Conservation (phyloP, 2,888 invertebrate species). For the Serrognathus titanus region DNA sequence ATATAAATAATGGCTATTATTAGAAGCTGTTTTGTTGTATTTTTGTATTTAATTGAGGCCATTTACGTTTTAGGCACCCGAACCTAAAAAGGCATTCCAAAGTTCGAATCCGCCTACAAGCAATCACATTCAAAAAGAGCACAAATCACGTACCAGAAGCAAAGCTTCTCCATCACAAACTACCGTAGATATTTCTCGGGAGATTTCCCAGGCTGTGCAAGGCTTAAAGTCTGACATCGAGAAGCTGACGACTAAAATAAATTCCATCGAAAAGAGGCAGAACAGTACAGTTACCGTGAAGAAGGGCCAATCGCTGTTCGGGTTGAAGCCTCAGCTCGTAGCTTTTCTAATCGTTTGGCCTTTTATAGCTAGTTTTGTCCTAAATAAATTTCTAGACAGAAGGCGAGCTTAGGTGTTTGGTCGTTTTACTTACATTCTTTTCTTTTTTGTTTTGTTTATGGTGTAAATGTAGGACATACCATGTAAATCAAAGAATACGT, state of each 20-base stretch:
- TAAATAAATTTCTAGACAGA: constrained; percentile 36
- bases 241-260: constrained; percentile 48
- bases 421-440: not conserved
- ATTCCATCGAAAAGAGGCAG: constrained; percentile 41
- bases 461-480: constrained; percentile 34
- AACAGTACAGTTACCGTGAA: constrained; percentile 12
- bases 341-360: constrained; percentile 65
- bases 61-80: constrained; percentile 34
- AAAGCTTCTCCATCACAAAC: constrained; percentile 25
- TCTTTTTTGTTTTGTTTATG: constrained; percentile 29
- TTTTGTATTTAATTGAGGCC: not conserved
- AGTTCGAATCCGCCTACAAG: constrained; percentile 30
- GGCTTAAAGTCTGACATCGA: constrained; percentile 52
- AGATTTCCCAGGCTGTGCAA: constrained; percentile 51
- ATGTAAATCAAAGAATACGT: constrained; percentile 24
- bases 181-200: constrained; percentile 49
- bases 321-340: constrained; percentile 50
- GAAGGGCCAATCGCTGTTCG: constrained; percentile 28
- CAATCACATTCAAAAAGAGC: constrained; percentile 29
- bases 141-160: constrained; percentile 36
- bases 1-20: too few species aligned
- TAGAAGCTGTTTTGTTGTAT: too few species aligned
- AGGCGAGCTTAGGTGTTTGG: constrained; percentile 11
- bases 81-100: constrained; percentile 34
- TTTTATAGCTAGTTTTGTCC: constrained; percentile 53